Evolutionary conservation across 2,888 invertebrate species (phyloP).

Genomic region (Lycaena phlaeas): DNA sequence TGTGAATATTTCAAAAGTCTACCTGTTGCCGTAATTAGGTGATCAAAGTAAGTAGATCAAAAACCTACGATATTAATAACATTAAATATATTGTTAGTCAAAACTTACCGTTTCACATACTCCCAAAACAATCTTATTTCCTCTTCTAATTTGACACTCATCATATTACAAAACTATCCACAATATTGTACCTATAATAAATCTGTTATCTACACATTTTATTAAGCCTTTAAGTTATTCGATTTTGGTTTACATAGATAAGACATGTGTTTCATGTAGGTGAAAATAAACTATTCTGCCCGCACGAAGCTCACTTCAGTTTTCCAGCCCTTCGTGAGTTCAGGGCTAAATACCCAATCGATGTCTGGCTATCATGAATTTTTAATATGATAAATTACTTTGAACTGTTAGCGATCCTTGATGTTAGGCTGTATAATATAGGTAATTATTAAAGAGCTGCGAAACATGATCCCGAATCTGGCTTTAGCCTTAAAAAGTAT

Average conservation of each 20-base stretch:
- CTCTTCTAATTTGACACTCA: conserved; percentile 45
- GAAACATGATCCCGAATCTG: too few species aligned
- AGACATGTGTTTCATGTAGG: conserved; percentile 3
- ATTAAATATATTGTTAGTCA: too few species aligned
- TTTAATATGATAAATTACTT: conserved; percentile 6
- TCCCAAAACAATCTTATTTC: conserved; percentile 63
- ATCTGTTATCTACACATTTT: too few species aligned
- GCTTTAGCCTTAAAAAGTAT: too few species aligned
- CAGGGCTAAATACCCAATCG: conserved; percentile 59
- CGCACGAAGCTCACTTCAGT: conserved; percentile 25
- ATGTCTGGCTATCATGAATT: conserved; percentile 24
- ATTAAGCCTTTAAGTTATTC: too few species aligned
- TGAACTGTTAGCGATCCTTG: not conserved
- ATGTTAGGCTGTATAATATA: not conserved
- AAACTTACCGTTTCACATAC: conserved; percentile 57
- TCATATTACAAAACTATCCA: conserved; percentile 17
- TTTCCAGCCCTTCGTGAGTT: conserved; percentile 38
- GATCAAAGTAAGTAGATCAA: too few species aligned
- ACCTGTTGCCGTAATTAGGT: too few species aligned
- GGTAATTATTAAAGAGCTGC: too few species aligned
- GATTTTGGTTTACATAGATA: not conserved
- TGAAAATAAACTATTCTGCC: conserved; percentile 10
- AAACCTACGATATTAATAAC: too few species aligned
- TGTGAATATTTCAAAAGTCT: too few species aligned
- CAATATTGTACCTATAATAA: too few species aligned